Percentiles rank a stretch among this genome's conserved stretches.
phyloP scores from a whole-genome alignment of 64 coral and sea anemone species.

The Montipora efflorescens region DNA sequence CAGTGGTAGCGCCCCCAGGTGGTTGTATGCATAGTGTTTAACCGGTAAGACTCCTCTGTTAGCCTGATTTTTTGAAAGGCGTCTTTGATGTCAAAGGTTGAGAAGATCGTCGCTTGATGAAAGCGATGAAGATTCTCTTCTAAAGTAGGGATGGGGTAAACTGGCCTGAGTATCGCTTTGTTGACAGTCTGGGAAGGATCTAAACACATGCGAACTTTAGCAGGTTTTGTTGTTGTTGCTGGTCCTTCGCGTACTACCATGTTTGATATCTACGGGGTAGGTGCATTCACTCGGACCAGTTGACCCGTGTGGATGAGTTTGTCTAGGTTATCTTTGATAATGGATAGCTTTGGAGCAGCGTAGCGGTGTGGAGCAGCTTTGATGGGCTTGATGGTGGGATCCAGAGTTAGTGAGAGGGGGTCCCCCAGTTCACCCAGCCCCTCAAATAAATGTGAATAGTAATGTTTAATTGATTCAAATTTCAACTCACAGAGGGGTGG shows the following conservation, averaged over 20 bases:
- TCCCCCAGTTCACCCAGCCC: conserved; percentile 22
- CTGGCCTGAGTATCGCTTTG: conserved; percentile 27
- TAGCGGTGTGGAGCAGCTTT: conserved; percentile 42
- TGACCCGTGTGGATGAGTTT: neutral
- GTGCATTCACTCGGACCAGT: neutral
- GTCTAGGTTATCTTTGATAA: conserved; percentile 44
- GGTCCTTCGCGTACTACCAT: neutral
- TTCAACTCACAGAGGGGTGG: conserved; percentile 34
- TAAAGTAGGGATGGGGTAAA: conserved; percentile 56
- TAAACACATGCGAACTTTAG: neutral
- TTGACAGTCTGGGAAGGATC: conserved; percentile 57
- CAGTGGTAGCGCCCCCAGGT: conserved; percentile 40
- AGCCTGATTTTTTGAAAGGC: too few species aligned
- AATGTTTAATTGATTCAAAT: conserved; percentile 38
- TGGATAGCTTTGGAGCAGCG: conserved; percentile 35
- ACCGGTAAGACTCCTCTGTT: too few species aligned
- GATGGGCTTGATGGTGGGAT: conserved; percentile 23
- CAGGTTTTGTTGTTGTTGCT: neutral
- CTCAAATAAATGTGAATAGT: conserved; percentile 38
- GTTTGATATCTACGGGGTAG: neutral
- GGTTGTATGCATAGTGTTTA: conserved; percentile 31
- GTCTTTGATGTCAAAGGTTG: conserved; percentile 16
- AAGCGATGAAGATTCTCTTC: conserved; percentile 53
- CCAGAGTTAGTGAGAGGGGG: neutral
- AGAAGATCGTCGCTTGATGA: conserved; percentile 60